These are phyloP conservation scores for Drosophila longiperda DNA, from an alignment of 2,888 invertebrate genomes.

Conservation along the genomic window DNA sequence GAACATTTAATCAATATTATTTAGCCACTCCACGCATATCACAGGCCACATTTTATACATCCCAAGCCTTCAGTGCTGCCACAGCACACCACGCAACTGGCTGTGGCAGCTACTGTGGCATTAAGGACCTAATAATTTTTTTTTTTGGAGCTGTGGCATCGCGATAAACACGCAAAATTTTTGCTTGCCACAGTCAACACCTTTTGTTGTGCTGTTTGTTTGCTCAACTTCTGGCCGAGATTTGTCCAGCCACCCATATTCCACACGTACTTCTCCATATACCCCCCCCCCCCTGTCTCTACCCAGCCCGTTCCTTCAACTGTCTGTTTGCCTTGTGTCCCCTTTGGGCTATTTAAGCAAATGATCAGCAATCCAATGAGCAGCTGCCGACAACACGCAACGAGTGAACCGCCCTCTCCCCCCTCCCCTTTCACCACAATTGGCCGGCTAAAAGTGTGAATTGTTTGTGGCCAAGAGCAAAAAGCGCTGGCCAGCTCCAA, in stretches of 20 bases:
- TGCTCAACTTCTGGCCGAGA: conserved; percentile 41
- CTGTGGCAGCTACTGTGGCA: conserved; percentile 17
- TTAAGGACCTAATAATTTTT: conserved; percentile 64
- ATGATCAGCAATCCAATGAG: conserved; percentile 65
- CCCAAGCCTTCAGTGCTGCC: conserved; percentile 30
- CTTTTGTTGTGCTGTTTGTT: conserved; percentile 25
- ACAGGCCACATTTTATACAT: neutral
- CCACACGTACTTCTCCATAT: neutral
- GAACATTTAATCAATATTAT: neutral
- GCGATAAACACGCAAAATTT: conserved; percentile 77
- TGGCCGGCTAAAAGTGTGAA: conserved; percentile 64
- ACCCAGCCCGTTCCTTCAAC: neutral
- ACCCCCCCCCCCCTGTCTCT: neutral
- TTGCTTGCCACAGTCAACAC: conserved; percentile 37
- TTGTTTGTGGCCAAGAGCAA: conserved; percentile 76
- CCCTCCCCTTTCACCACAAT: neutral
- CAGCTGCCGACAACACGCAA: conserved; percentile 69
- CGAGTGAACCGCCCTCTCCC: conserved; percentile 10
- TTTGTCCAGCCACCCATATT: conserved; percentile 72
- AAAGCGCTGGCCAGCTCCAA: conserved; percentile 34
- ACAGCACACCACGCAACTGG: conserved; percentile 38
- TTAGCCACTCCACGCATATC: neutral
- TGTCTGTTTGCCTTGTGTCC: conserved; percentile 44
- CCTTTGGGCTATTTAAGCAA: conserved; percentile 81
- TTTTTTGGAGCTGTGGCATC: conserved; percentile 37